Evolutionary conservation across 2,797 vertebrate species (phyloP), one percentile per base, ranked within the genome.

Genomic region (Melanitta fusca): DNA sequence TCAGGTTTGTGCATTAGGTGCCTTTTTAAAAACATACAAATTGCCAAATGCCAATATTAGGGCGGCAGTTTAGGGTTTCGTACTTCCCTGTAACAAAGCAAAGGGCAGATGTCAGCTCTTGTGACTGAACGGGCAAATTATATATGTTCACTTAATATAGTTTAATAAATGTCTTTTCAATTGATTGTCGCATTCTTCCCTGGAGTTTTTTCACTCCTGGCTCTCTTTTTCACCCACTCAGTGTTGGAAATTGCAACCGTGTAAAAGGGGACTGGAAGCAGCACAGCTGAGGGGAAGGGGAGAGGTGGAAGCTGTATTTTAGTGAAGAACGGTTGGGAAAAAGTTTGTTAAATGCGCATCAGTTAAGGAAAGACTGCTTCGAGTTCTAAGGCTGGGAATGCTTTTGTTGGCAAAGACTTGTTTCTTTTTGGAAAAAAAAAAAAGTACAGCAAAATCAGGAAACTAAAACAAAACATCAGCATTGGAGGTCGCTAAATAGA

Each of bases 1-100:
- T 77, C 21, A 8, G 8, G 47, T 79, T 58, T 92, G 22, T 64
- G 30, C 24, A n/a, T 54, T 34, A 82, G 28, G 8, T 72, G 69
- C 32, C 8, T 95, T 96, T 91, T 82, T 30, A 80, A 91, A 87
- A 84, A 38, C 81, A 65, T 38, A 38, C 53, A 91, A 88, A 88
- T 93, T 95, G 89, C 36, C 47, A 61, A 58, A 13, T 70, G 85
- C 41, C 64, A 60, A 4, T 49, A 5, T 68, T 41, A 27, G 82
- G 22, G 74, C 85, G 56, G 28, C 69, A 84, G 11, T 1, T 14
- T 2, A 0, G 7, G 25, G 14, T 49, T 68, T 41, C 1, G 8
- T 73, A 13, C 19, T 30, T 80, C 47, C 2, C n/a, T 81, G 58
- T 74, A 82, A 20, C 27, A 6, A n/a, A 4, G 6, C 53, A 34